phyloP scores from a whole-genome alignment of 1,140 invertebrate genomes.

The Elymnias hypermnestra region DNA sequence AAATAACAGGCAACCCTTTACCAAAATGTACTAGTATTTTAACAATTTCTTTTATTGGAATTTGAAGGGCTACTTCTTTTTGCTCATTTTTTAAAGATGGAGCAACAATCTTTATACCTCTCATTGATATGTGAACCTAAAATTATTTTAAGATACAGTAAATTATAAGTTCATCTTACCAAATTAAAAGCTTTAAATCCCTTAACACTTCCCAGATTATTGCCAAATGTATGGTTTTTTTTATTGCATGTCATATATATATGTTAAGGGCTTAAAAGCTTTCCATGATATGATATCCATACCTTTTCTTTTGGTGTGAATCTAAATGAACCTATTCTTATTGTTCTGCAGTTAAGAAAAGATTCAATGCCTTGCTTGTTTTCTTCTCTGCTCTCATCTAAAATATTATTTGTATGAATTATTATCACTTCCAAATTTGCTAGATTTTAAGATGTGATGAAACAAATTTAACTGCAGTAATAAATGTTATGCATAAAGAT shows the following conservation, averaged over 20 bases:
- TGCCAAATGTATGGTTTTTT: too few species aligned
- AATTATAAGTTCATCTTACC: too few species aligned
- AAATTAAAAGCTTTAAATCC: too few species aligned
- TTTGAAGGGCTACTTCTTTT: conserved; percentile 77
- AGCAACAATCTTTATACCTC: conserved; percentile 81
- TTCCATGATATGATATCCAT: too few species aligned
- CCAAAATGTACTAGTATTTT: conserved; percentile 86
- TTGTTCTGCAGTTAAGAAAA: conserved; percentile 81
- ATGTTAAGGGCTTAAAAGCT: too few species aligned
- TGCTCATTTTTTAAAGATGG: conserved; percentile 79
- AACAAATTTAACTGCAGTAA: too few species aligned
- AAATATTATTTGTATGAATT: conserved; percentile 22
- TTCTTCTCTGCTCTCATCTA: conserved; percentile 71
- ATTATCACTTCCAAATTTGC: not conserved
- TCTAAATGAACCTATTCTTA: conserved; percentile 87
- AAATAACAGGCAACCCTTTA: conserved; percentile 84
- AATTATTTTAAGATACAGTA: too few species aligned
- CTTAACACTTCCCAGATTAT: too few species aligned
- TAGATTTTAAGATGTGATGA: too few species aligned
- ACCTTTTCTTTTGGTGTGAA: conserved; percentile 82
- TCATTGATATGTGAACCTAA: conserved; percentile 79
- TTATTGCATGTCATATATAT: too few species aligned
- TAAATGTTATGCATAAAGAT: too few species aligned
- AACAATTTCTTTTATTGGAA: conserved; percentile 81
- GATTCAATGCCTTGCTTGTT: conserved; percentile 56